These are phyloP conservation scores for Vulpes vulpes DNA, from an alignment of 2,113 vertebrate species.

Conservation along the genomic window DNA sequence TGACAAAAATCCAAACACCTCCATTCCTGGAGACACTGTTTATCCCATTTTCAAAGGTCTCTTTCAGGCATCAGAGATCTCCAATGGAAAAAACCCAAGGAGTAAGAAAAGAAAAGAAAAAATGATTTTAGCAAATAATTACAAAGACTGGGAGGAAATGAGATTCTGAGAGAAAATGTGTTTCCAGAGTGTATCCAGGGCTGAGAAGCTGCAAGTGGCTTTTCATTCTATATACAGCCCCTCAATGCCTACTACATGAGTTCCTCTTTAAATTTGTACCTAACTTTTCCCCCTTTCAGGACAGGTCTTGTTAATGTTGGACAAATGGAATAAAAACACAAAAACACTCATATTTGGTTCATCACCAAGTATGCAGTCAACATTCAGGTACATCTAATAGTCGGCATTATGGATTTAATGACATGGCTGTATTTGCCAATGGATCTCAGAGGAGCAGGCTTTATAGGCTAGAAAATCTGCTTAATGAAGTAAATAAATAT, in stretches of 20 bases:
- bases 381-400: not conserved
- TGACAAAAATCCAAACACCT: not conserved
- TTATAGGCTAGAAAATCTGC: not conserved
- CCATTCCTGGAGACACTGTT: not conserved
- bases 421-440: not conserved
- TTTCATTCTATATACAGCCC: not conserved
- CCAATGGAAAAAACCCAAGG: not conserved
- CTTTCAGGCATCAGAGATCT: not conserved
- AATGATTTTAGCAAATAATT: not conserved
- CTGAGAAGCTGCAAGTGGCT: not conserved
- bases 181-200: not conserved
- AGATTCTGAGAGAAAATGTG: constrained; percentile 11
- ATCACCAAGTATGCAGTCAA: not conserved
- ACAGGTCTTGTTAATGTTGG: not conserved
- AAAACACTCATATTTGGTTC: constrained; percentile 12
- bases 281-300: not conserved
- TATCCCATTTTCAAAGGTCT: not conserved
- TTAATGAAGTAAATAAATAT: constrained; percentile 11
- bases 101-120: not conserved
- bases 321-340: constrained; percentile 17
- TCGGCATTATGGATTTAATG: not conserved
- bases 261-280: not conserved
- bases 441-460: not conserved
- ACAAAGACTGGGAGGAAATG: not conserved
- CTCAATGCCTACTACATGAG: not conserved